These are phyloP conservation scores for Vanacampus margaritifer DNA, from an alignment of 2,113 vertebrate species.

Conservation along the genomic window DNA sequence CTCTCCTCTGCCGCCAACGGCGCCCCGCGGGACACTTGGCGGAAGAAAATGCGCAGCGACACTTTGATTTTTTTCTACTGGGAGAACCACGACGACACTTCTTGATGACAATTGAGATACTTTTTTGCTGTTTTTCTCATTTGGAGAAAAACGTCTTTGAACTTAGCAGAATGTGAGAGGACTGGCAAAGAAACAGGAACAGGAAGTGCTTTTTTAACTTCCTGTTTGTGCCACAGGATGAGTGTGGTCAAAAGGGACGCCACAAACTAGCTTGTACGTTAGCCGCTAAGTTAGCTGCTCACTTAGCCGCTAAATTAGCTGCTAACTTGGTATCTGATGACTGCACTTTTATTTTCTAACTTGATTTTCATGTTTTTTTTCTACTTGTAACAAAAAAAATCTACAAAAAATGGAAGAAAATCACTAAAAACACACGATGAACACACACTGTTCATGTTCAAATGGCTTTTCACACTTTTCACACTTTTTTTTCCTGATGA, in stretches of 20 bases:
- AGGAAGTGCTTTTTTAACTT: neutral
- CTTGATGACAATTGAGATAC: neutral
- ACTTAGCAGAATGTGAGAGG: slow-evolving; percentile 3
- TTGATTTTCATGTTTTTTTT: neutral
- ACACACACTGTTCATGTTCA: slow-evolving; percentile 9
- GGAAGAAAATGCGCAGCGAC: slow-evolving; percentile 1
- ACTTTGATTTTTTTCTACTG: slow-evolving; percentile 8
- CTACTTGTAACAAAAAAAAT: neutral
- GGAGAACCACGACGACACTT: neutral
- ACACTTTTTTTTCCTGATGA: slow-evolving; percentile 2
- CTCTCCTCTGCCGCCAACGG: neutral
- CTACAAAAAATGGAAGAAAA: neutral
- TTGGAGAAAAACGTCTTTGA: neutral
- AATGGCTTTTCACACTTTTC: slow-evolving; percentile 19
- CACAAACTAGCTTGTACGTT: neutral
- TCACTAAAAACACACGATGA: slow-evolving; percentile 1
- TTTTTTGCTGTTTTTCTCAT: neutral
- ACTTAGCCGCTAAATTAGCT: neutral
- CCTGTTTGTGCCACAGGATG: neutral
- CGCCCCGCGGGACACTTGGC: neutral
- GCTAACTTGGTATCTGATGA: neutral
- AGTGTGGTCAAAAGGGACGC: neutral
- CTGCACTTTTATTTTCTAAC: slow-evolving; percentile 3
- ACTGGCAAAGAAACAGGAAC: neutral
- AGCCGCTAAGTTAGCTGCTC: neutral